Percentiles rank a stretch among this genome's conserved stretches.
Evolutionary conservation across 2,888 invertebrate genomes (phyloP).

Genomic region (Masnerella sp.): DNA sequence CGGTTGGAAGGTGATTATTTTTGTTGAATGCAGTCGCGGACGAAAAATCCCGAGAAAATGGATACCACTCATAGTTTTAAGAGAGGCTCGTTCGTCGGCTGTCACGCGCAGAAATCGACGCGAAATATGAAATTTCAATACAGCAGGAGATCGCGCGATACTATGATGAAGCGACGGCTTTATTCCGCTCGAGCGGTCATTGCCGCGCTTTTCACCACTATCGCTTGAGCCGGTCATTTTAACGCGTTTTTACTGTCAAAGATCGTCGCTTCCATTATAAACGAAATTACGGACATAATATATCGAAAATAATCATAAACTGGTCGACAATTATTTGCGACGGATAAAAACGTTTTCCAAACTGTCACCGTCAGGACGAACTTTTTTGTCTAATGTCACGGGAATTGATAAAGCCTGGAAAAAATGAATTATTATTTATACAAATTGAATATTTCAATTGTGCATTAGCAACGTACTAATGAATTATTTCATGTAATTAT

Average conservation of each 20-base stretch:
- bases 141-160: constrained; percentile 36
- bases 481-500: no score
- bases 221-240: constrained; percentile 46
- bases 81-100: constrained; percentile 60
- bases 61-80: constrained; percentile 61
- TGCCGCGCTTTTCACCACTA: constrained; percentile 33
- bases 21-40: constrained; percentile 47
- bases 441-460: no score
- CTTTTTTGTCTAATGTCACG: no score
- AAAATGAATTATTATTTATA: no score
- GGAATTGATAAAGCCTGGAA: no score
- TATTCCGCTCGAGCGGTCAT: constrained; percentile 32
- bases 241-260: constrained; percentile 45
- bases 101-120: constrained; percentile 61
- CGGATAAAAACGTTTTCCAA: background rate
- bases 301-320: constrained; percentile 10
- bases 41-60: constrained; percentile 55
- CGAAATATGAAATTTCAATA: constrained; percentile 65
- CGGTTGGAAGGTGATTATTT: constrained; percentile 50
- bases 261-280: constrained; percentile 29
- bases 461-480: no score
- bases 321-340: background rate
- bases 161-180: constrained; percentile 47
- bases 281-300: constrained; percentile 31
- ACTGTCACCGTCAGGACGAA: background rate